Conservation (phyloP, 2,888 invertebrate species). For the Frankliniella fusca region DNA sequence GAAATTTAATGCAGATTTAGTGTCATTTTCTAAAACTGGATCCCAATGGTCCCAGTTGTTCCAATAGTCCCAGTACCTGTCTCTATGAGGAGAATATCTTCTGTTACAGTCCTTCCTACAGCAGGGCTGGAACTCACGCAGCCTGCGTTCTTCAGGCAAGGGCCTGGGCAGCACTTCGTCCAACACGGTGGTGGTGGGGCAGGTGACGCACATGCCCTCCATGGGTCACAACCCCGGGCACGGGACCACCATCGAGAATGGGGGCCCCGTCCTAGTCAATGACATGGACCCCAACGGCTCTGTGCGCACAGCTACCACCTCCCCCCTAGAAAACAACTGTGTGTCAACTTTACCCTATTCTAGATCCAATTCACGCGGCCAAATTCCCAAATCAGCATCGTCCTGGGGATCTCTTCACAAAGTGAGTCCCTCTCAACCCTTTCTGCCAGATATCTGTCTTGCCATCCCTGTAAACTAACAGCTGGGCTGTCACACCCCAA, state of each 20-base stretch:
- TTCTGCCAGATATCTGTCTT: too few relatives aligned
- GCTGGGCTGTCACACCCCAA: too few relatives aligned
- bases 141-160: conserved; percentile 42
- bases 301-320: conserved; percentile 49
- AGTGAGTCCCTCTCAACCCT: not conserved
- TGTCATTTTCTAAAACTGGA: too few relatives aligned
- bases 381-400: conserved; percentile 59
- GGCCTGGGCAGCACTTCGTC: conserved; percentile 22
- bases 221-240: conserved; percentile 39
- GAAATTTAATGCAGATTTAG: too few relatives aligned
- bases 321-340: conserved; percentile 48
- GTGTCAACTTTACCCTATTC: conserved; percentile 47
- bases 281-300: conserved; percentile 41
- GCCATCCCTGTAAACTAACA: too few relatives aligned
- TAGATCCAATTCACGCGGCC: conserved; percentile 41
- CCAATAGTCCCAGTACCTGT: not conserved
- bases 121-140: conserved; percentile 53
- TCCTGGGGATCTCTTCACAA: conserved; percentile 62
- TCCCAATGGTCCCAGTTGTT: too few relatives aligned
- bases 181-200: conserved; percentile 12
- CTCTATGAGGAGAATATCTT: not conserved
- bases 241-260: conserved; percentile 23
- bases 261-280: conserved; percentile 19
- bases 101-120: conserved; percentile 46
- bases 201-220: conserved; percentile 36